Evolutionary conservation across 35 echinoderm and acorn worm species (phyloP).

Genomic region (Stichopus chloronotus): DNA sequence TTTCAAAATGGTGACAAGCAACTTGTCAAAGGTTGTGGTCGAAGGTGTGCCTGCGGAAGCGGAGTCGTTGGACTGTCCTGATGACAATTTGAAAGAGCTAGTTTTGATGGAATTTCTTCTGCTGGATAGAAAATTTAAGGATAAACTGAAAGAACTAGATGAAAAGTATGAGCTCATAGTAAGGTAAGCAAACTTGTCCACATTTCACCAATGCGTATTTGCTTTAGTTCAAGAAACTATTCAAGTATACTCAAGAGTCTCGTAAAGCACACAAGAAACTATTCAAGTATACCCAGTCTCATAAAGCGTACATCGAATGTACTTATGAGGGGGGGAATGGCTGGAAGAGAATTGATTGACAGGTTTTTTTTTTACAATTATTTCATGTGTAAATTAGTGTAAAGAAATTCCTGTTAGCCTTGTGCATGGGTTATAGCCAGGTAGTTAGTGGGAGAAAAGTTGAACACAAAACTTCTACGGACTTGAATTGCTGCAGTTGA

Average conservation of each 20-base stretch:
- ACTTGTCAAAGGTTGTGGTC: conserved; percentile 71
- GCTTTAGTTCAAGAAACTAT: not conserved
- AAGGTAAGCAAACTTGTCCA: conserved; percentile 52
- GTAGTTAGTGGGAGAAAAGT: too few relatives aligned
- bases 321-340: too few relatives aligned
- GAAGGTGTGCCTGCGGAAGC: conserved; percentile 91
- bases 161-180: conserved; percentile 69
- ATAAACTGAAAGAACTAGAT: conserved; percentile 80
- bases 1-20: conserved; percentile 36
- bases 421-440: too few relatives aligned
- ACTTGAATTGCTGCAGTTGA: too few relatives aligned
- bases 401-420: too few relatives aligned
- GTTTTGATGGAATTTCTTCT: conserved; percentile 79
- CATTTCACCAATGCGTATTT: not conserved
- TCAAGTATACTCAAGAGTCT: not conserved
- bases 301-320: too few relatives aligned
- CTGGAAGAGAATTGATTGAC: too few relatives aligned
- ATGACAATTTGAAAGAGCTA: conserved; percentile 61
- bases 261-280: too few relatives aligned
- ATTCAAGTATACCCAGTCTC: too few relatives aligned
- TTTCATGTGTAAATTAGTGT: too few relatives aligned
- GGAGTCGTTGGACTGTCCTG: conserved; percentile 76
- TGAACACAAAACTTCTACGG: too few relatives aligned
- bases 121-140: conserved; percentile 76
- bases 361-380: too few relatives aligned